Percentiles rank a stretch among this genome's conserved stretches.
These are phyloP conservation scores for Acanthisitta chloris DNA, from an alignment of 2,113 vertebrate species.

Conservation along the genomic window DNA sequence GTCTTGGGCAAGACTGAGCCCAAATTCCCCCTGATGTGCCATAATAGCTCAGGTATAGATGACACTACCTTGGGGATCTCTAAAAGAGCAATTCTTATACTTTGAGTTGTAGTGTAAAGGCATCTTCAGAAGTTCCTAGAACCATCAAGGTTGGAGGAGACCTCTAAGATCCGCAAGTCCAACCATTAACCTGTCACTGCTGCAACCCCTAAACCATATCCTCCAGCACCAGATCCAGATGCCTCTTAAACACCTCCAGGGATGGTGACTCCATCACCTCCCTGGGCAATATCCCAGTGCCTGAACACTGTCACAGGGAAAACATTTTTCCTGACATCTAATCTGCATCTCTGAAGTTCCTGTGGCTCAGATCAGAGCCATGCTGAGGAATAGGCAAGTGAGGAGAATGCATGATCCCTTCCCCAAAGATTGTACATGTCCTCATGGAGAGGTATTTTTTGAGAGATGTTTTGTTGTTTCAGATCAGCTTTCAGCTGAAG, in stretches of 20 bases:
- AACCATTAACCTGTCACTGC: no score
- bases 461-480: background rate
- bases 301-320: no score
- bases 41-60: background rate
- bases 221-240: no score
- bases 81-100: background rate
- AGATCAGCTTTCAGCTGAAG: background rate
- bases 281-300: no score
- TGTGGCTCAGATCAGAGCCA: background rate
- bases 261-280: no score
- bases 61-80: background rate
- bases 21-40: background rate
- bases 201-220: no score
- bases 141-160: no score
- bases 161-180: no score
- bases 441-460: background rate
- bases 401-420: background rate
- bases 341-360: no score
- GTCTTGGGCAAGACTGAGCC: background rate
- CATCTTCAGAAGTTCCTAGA: background rate
- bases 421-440: background rate
- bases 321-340: no score
- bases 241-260: no score
- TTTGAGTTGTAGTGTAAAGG: background rate
- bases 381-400: background rate